Base-by-base conservation (phyloP, 2,113 vertebrate species). In the Trogon surrucura region DNA sequence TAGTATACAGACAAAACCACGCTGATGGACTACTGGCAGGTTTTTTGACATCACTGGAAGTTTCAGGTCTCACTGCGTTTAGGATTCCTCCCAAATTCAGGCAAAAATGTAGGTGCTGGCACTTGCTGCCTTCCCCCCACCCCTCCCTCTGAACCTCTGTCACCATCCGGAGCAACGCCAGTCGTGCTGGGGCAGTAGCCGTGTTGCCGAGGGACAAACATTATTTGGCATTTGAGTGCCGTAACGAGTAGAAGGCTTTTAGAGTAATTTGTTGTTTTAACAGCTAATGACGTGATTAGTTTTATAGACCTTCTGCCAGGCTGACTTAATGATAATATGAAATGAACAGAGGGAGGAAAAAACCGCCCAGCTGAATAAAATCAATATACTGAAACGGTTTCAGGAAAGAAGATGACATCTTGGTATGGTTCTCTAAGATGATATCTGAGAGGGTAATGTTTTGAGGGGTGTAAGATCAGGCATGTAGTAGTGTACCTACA, bases 291-390 rank as follows among this genome's bases (percentile, higher is more conserved):
- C 50, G 85, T 90, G 75, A 91, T 97, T 73, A 93, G 85, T 74
- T 95, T 83, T 94, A 88, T 79, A 90, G 91, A 86, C 85, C 75
- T 93, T 90, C 84, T 97, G 95, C 83, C 78, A 79, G 92, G 71
- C 81, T 92, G 56, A n/a, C 85, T 96, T 95, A 95, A 96, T 92
- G 86, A 64, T 74, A 74, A 81, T 89, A 88, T 36, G n/a, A 85
- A 97, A 95, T 86, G 70, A 91, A 84, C 62, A 86, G 72, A 71
- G 44, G 83, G 67, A 64, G 36, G 27, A n/a, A 65, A 60, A 14
- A 17, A 14, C 64, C 26, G 4, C n/a, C n/a, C 16, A 8, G 11
- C 38, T 45, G 92, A 91, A 65, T 44, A 77, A 89, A 96, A 87
- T 96, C 92, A 81, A 84, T 93, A 72, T 41, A 8, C 60, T 90